Evolutionary conservation across 2,113 vertebrate genomes (phyloP), one percentile per base, ranked within the genome.

Genomic region (Cranoglanis bouderius): DNA sequence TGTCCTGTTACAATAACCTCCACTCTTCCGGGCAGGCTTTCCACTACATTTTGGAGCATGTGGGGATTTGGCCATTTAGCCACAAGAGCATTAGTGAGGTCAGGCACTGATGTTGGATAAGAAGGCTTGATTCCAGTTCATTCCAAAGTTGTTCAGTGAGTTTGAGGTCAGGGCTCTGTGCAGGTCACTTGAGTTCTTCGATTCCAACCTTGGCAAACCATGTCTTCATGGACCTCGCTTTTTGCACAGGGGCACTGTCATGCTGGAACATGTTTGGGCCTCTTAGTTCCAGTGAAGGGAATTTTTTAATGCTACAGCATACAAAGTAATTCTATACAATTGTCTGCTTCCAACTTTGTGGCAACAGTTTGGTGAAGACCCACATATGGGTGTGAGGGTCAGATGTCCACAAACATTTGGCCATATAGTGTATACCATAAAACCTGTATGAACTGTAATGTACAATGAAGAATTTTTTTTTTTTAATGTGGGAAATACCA

Each of bases 401-500:
- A 77, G 18, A 2, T n/a, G 6, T 80, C 29, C 49, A 80, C 4
- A 53, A 81, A 81, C 49, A 2, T 29, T n/a, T 55, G 18, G 21
- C 12, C 21, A 49, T 21, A 51, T n/a, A 78, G 7, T 26, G 24
- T 35, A 35, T 90, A 80, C 63, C 57, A 1, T 26, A 21, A 87
- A 88, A 88, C 84, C 84, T 75, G 46, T 82, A 53, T 35, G 67
- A 92, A 90, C 75, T 53, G 35, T 18, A 87, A 74, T 70, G 21
- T 35, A 72, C 59, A 85, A 55, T 82, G 67, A 55, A 55, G 80
- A 87, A 89, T 65, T 32, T 7, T 35, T 24, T 32, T 88, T 80
- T 78, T 75, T 49, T 10, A 86, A 40, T 90, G 87, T 87, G 90
- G 90, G 90, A 90, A 91, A 91, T 46, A 88, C 57, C 77, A 87